Base-by-base conservation (phyloP, 2,797 vertebrate species). In the Notoglanidium macrostoma region DNA sequence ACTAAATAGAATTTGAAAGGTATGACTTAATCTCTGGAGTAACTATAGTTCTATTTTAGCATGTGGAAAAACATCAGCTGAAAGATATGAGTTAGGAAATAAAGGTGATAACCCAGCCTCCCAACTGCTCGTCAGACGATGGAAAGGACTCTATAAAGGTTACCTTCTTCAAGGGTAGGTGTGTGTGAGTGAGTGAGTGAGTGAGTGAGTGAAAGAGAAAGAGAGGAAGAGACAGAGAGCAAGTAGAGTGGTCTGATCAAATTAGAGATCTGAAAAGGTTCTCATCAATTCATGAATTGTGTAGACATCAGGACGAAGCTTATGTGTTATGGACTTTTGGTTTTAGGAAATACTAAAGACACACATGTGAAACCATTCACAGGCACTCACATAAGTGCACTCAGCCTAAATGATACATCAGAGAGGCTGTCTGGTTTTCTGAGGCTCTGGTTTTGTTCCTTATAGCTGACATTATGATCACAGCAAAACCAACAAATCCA, bases 61-160 rank as follows among this genome's bases (percentile, higher is more conserved):
- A 57, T 44, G 46, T 81, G 72, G 72, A 87, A 88, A 89, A 90
- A 85, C 84, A 83, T 76, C 82, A 87, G 80, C 57, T 85, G 81
- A 77, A 65, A 72, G 83, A 83, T 90, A 80, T 85, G 85, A 90
- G 85, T 85, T 87, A 90, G 87, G 85, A 90, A 90, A 90, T 89
- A 87, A 89, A 83, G 63, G n/a, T 79, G 81, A 87, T 90, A 90
- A 87, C 63, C 61, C 68, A 87, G 85, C 72, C 83, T 89, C 63
- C 85, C 54, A 12, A 68, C 68, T 81, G 80, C 85, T 87, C 80
- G 63, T 89, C 85, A 82, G 80, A 88, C 83, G 74, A 90, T 89
- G 65, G 83, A 87, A 77, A 87, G 84, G 73, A 84, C 80, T 82
- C 79, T 84, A 61, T 83, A 88, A 88, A 89, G 85, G 73, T 84